These are phyloP conservation scores for Vollenhovia emeryi DNA, from an alignment of 1,140 invertebrate genomes.

Conservation along the genomic window DNA sequence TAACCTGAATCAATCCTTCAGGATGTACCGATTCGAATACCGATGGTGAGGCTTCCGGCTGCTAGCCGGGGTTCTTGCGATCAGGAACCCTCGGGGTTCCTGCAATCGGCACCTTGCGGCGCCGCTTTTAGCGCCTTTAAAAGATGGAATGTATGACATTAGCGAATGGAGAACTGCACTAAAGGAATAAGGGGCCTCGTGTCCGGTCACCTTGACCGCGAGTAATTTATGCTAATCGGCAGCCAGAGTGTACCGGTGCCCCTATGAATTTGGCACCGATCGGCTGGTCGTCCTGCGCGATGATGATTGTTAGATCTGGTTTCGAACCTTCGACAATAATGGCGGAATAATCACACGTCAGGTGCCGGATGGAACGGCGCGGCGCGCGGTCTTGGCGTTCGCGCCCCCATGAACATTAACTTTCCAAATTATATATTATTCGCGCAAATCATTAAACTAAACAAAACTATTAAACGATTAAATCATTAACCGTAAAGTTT, in stretches of 20 bases:
- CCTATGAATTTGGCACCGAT: slow-evolving; percentile 68
- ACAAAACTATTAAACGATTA: not conserved
- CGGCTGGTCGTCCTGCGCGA: slow-evolving; percentile 46
- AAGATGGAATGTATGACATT: slow-evolving; percentile 78
- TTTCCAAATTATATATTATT: not conserved
- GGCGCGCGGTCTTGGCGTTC: not conserved
- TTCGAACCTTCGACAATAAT: slow-evolving; percentile 69
- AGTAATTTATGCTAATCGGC: slow-evolving; percentile 81
- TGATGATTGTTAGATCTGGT: slow-evolving; percentile 76
- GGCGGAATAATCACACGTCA: slow-evolving; percentile 52
- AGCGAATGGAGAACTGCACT: slow-evolving; percentile 68
- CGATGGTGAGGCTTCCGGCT: slow-evolving; percentile 46
- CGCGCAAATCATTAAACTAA: not conserved
- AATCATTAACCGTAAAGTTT: not conserved
- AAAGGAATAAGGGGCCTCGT: slow-evolving; percentile 65
- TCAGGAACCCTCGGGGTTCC: not conserved
- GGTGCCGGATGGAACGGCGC: slow-evolving; percentile 2
- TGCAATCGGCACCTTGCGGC: slow-evolving; percentile 58
- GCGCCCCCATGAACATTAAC: slow-evolving; percentile 11
- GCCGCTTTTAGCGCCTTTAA: slow-evolving; percentile 78
- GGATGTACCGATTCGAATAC: no score
- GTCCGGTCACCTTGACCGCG: slow-evolving; percentile 67
- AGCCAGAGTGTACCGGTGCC: slow-evolving; percentile 64
- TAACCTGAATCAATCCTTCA: no score
- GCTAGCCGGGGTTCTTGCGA: no score